Evolutionary conservation across 1,140 invertebrate species (phyloP).

Genomic region (Halyomorpha halys): DNA sequence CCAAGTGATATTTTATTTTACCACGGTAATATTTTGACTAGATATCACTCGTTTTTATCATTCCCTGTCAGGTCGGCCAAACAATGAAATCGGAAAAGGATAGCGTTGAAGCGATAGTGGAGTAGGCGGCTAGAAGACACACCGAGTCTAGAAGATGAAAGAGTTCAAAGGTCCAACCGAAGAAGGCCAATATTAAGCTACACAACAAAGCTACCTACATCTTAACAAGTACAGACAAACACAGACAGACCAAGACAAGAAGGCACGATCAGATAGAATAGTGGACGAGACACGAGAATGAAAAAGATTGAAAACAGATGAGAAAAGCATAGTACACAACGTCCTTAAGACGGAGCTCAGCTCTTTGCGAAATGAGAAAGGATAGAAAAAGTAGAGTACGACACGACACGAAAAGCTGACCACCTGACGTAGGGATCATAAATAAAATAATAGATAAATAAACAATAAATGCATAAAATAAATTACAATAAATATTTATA

Average conservation of each 20-base stretch:
- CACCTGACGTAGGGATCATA: constrained; percentile 4
- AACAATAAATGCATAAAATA: background rate
- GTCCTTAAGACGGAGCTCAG: constrained; percentile 25
- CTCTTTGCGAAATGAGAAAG: constrained; percentile 23
- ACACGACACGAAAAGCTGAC: constrained; percentile 5
- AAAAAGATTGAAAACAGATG: background rate
- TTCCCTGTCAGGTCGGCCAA: constrained; percentile 15
- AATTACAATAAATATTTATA: background rate
- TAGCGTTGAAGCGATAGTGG: background rate
- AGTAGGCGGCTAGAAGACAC: background rate
- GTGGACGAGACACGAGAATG: constrained; percentile 2
- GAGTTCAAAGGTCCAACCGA: background rate
- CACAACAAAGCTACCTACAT: background rate
- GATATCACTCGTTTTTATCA: constrained; percentile 24
- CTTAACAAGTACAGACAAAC: background rate
- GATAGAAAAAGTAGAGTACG: constrained; percentile 16
- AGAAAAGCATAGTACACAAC: constrained; percentile 26
- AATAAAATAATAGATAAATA: constrained; percentile 6
- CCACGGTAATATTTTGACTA: constrained; percentile 26
- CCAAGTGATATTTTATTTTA: background rate
- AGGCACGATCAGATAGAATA: background rate
- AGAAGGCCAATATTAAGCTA: background rate
- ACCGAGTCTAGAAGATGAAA: background rate
- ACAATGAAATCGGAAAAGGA: background rate
- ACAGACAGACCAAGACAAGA: background rate